Evolutionary conservation across 2,888 invertebrate species (phyloP), one percentile per base, ranked within the genome.

Genomic region (Rhopalosiphum nymphaeae): DNA sequence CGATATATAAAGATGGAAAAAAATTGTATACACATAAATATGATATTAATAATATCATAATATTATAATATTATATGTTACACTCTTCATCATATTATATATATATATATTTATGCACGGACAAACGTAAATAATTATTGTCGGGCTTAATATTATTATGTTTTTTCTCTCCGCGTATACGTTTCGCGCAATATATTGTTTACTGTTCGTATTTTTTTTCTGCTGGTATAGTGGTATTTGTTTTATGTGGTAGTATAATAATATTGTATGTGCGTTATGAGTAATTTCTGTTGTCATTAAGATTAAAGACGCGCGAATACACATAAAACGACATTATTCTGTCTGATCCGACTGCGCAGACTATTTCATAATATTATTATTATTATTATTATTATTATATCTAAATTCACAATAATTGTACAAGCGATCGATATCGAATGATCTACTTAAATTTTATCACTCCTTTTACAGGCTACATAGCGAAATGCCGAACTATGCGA

Each of bases 1-100:
- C 21, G 21, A 36, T 16, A 16, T 61, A 67, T 36, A 78, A 3
- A 78, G 78, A 78, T 78, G 9, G 36, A 78, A 78, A 78, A 67
- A 78, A 78, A 78, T 21, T 67, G 36, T 78, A 3, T 78, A 78
- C 78, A 78, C 78, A 36, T 36, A 78, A 78, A 78, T 78, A 78
- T 78, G 78, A 78, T 78, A 78, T 78, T 36, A 78, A 78, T 78
- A 78, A 78, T 78, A 78, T 78, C 78, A 78, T 61, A 61, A 61
- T n/a, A 61, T 61, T 11, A 61, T 78, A 78, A 36, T 78, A 78
- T 57, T 57, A 16, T 78, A 36, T 9, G 78, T 78, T 78, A 78
- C 78, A 21, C 78, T 36, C 36, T 26, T 78, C 78, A 21, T 78
- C 78, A 36, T 78, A 78, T 78, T 36, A 78, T 78, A 78, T 3